These are phyloP conservation scores for Palythoa caribaeorum DNA, from an alignment of 92 coral and sea anemone species.

Conservation along the genomic window DNA sequence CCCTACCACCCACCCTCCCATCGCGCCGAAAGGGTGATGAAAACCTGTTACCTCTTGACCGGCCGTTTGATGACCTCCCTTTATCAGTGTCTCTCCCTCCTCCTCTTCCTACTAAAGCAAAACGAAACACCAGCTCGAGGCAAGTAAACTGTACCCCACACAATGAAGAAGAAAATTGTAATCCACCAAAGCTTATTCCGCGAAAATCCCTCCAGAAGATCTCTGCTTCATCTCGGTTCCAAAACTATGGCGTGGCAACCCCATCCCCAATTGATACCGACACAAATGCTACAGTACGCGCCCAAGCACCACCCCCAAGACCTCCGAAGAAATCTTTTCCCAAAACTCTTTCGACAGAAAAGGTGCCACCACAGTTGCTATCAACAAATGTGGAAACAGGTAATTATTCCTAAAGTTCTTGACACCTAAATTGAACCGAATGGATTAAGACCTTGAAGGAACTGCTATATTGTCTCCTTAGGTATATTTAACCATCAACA, in stretches of 20 bases:
- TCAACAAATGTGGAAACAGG: too few species aligned
- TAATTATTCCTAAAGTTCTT: too few species aligned
- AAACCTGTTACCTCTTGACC: not conserved
- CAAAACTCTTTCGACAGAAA: not conserved
- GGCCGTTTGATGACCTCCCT: not conserved
- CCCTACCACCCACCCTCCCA: constrained; percentile 6
- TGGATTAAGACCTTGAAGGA: too few species aligned
- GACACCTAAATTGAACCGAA: too few species aligned
- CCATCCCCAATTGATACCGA: not conserved
- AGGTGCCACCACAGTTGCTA: not conserved
- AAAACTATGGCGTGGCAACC: not conserved
- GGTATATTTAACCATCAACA: too few species aligned
- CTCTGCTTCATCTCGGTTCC: not conserved
- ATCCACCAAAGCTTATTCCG: not conserved
- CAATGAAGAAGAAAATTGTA: not conserved
- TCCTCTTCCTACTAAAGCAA: not conserved
- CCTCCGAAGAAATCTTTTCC: constrained; percentile 12
- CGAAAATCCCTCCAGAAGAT: not conserved
- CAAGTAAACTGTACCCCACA: not conserved
- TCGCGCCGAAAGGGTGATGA: not conserved
- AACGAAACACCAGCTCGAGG: not conserved
- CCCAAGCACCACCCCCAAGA: not conserved
- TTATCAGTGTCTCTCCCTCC: not conserved
- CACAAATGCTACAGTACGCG: not conserved
- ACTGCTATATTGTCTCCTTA: too few species aligned